Conservation (phyloP, 2,113 vertebrate genomes). For the Zeus faber region DNA sequence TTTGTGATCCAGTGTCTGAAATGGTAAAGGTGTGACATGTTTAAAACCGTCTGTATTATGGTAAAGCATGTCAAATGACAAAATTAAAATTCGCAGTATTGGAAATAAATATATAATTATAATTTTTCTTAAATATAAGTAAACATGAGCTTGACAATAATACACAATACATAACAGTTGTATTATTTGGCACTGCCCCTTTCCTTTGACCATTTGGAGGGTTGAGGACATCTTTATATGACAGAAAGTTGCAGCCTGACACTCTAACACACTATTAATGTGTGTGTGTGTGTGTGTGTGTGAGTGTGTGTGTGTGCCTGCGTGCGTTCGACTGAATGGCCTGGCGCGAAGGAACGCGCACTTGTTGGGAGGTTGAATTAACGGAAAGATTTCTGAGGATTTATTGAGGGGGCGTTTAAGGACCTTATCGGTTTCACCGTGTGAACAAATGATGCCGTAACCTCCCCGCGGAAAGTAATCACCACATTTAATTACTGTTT, state of each 20-base stretch:
- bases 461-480: conserved; percentile 56
- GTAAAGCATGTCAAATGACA: too few relatives aligned
- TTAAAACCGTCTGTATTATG: too few relatives aligned
- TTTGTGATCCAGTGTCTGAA: too few relatives aligned
- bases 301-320: neutral
- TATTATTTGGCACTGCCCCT: too few relatives aligned
- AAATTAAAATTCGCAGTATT: too few relatives aligned
- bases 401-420: conserved; percentile 76
- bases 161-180: too few relatives aligned
- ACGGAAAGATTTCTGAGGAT: conserved; percentile 72
- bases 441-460: conserved; percentile 71
- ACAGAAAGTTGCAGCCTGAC: conserved; percentile 4
- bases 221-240: neutral
- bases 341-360: conserved; percentile 53
- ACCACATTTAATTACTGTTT: conserved; percentile 41
- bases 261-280: neutral
- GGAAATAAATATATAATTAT: too few relatives aligned
- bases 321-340: conserved; percentile 53
- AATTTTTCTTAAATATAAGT: too few relatives aligned
- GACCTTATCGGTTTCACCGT: conserved; percentile 70
- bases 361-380: conserved; percentile 45
- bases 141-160: neutral
- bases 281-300: neutral
- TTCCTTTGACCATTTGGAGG: neutral
- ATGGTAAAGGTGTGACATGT: too few relatives aligned